Base-by-base conservation (phyloP, 1,140 invertebrate species). In the Epicauta chinensis region DNA sequence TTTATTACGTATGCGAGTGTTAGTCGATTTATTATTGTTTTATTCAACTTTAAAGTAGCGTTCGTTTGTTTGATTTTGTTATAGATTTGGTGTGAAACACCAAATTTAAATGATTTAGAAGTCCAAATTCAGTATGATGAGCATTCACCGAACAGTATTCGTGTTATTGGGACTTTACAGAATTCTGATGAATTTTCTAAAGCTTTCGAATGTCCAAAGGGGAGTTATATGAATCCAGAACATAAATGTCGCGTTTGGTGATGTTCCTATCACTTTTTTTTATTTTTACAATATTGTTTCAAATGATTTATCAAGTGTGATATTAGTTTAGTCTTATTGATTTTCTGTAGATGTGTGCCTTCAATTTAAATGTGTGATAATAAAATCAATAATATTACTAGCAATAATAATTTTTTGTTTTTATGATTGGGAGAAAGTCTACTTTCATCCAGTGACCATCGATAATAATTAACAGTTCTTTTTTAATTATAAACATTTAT, bases 1-100 rank as follows among this genome's bases (percentile, higher is more conserved):
- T 98, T 91, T 72, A 77, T 95, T 7, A 79, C 84, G n/a, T 93
- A 84, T 70, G 89, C 84, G 16, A 91, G 93, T 72, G 87, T 89
- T 74, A 76, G 80, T 14, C 17, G 34, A 50, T 16, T n/a, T 34
- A 12, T 9, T 34, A 37, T 55, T 2, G 49, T 15, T n/a, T n/a
- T n/a, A n/a, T n/a, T n/a, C n/a, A 14, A 39, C 7, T 17, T 41
- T 50, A 10, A 9, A 12, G 9, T 41, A 11, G 17, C 41, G 40
- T 10, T 47, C 7, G 11, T 55, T 53, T 29, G 12, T 55, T 53
- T 29, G 12, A 50, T 54, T 51, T 68, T 72, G 29, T 63, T 7
- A 23, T 23, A 89, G 86, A 73, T 89, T 10, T 93, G 89, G 89
- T 92, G 89, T 67, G 84, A 87, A 46, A 73, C 78, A 0, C 75